Evolutionary conservation across 2,113 vertebrate genomes (phyloP), one percentile per base, ranked within the genome.

Genomic region (Rhinichthys klamathensis): DNA sequence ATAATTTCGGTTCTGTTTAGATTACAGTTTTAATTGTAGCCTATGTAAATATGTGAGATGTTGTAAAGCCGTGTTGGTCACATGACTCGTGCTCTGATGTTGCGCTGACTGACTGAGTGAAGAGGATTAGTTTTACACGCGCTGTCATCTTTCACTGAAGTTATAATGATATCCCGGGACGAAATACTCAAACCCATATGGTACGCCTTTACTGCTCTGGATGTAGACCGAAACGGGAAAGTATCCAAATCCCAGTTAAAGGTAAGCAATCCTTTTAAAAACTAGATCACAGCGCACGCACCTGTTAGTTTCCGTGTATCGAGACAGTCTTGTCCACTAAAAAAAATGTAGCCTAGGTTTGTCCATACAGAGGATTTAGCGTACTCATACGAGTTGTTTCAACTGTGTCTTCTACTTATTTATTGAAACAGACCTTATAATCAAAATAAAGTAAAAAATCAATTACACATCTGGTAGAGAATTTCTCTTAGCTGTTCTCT

Each of bases 161-260:
- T 18, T 25, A 86, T 82, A 10, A 94, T 94, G 95, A 90, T 93
- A 23, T 89, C 95, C 79, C 95, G 96, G 88, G 97, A 97, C 73
- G 97, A 99, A 72, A 93, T 99, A 82, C 88, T 99, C 0, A 98
- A 97, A 91, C 93, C 96, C 25, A 97, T 99, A 85, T 99, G 98
- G 98, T 96, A 98, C 88, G 98, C 98, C 8, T 99, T 99, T 87
- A 96, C 96, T 0, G 96, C 98, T 0, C 94, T 99, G 86, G 97
- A 99, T 83, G 89, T 97, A 85, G 98, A 99, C 92, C 94, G 92
- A 82, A 97, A 96, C 87, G 98, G 98, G 38, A 99, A 99, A 89
- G 98, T 99, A 2, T 99, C 97, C 90, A 99, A 99, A 91, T 98
- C 97, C 0, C 98, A 99, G 90, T 94, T 99, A 0, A 99, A 99